Evolutionary conservation across 2,797 vertebrate species (phyloP).

Genomic region (Triplophysa yarkandensis): DNA sequence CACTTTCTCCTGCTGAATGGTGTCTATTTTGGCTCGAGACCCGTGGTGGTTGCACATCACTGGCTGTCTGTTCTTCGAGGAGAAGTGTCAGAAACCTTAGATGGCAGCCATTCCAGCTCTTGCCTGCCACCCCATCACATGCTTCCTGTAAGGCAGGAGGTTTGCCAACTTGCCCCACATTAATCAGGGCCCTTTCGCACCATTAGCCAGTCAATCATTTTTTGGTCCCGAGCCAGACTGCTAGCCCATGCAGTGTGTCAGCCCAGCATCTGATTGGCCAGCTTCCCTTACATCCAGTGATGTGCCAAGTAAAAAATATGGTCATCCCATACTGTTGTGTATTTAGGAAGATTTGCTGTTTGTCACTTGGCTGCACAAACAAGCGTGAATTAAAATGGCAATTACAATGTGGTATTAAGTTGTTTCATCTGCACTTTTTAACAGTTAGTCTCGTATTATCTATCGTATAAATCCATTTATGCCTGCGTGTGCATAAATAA

Average conservation of each 20-base stretch:
- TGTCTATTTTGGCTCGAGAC: conserved; percentile 58
- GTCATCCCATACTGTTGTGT: not conserved
- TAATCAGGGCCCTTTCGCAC: conserved; percentile 57
- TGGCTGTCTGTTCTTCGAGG: conserved; percentile 53
- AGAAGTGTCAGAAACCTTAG: conserved; percentile 57
- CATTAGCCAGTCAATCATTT: conserved; percentile 61
- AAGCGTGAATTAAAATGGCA: not conserved
- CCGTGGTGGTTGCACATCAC: conserved; percentile 56
- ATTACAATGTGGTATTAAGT: not conserved
- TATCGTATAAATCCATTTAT: too few relatives aligned
- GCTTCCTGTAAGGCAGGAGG: conserved; percentile 53
- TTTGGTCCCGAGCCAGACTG: conserved; percentile 51
- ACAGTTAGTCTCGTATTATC: not conserved
- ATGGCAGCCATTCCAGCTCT: conserved; percentile 51
- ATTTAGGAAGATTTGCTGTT: not conserved
- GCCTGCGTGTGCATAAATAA: not conserved
- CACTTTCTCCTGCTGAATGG: conserved; percentile 47
- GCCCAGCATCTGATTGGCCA: conserved; percentile 47
- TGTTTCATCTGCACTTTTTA: not conserved
- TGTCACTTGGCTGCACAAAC: not conserved
- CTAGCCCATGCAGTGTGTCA: conserved; percentile 35
- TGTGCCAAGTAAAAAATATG: conserved; percentile 43
- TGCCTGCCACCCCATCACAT: conserved; percentile 53
- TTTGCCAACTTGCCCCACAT: conserved; percentile 58
- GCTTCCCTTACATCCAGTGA: conserved; percentile 40